Conservation (phyloP, 1,140 invertebrate genomes). For the Euwallacea similis region DNA sequence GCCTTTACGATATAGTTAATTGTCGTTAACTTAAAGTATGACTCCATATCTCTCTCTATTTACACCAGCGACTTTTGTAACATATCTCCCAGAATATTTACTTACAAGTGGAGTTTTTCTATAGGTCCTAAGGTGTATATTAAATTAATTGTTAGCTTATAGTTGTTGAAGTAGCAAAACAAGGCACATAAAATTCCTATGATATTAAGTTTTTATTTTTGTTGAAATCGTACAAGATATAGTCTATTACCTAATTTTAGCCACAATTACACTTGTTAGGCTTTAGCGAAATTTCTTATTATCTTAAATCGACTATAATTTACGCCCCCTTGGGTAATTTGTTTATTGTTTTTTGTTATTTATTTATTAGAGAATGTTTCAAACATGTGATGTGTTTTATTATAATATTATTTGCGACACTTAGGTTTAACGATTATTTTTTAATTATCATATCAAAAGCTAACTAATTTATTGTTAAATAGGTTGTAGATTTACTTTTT, state of each 20-base stretch:
- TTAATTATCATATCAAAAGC: neutral
- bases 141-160: slow-evolving; percentile 8
- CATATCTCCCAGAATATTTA: slow-evolving; percentile 2
- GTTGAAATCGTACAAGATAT: neutral
- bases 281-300: neutral
- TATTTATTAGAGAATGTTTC: neutral
- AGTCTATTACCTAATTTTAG: slow-evolving; percentile 9
- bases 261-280: neutral
- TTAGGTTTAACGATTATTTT: neutral
- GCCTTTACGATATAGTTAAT: slow-evolving; percentile 9
- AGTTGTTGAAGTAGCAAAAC: slow-evolving; percentile 16
- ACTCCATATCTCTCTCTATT: too few species aligned
- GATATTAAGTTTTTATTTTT: slow-evolving; percentile 2
- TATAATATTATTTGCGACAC: neutral
- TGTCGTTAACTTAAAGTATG: neutral
- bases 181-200: slow-evolving; percentile 9
- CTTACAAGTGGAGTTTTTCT: neutral
- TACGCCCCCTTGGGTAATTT: too few species aligned
- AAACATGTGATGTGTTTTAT: too few species aligned
- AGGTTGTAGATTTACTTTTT: neutral
- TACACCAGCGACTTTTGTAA: neutral
- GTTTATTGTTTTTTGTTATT: neutral
- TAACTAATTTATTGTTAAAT: slow-evolving; percentile 2
- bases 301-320: neutral
- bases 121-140: neutral